Evolutionary conservation across 2,888 invertebrate species (phyloP).

Genomic region (Diabrotica balteata): DNA sequence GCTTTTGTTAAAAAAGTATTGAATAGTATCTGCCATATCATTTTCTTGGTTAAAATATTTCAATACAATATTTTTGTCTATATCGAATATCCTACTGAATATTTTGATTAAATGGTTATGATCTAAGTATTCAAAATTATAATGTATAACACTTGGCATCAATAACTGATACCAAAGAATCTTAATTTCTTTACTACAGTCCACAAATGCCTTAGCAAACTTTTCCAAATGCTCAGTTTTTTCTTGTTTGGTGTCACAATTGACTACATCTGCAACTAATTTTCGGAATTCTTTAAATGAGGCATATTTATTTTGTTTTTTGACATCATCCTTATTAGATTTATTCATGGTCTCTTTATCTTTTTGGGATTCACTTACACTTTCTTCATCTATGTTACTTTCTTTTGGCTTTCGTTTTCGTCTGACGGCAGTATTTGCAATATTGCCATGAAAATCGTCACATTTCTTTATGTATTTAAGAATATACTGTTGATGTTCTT

Average conservation of each 20-base stretch:
- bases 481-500: conserved; percentile 73
- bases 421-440: conserved; percentile 29
- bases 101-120: conserved; percentile 90
- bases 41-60: conserved; percentile 80
- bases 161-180: conserved; percentile 82
- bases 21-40: conserved; percentile 88
- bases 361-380: conserved; percentile 1
- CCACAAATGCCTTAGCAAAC: conserved; percentile 68
- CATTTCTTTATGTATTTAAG: conserved; percentile 44
- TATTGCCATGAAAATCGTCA: conserved; percentile 61
- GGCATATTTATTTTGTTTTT: conserved; percentile 63
- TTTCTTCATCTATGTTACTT: too few species aligned
- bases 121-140: conserved; percentile 79
- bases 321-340: conserved; percentile 1
- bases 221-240: conserved; percentile 78
- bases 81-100: conserved; percentile 80
- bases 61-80: conserved; percentile 81
- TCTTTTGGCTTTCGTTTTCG: conserved; percentile 27
- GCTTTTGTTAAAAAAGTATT: conserved; percentile 76
- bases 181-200: conserved; percentile 68
- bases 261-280: conserved; percentile 80
- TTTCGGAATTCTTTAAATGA: conserved; percentile 78
- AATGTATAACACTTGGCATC: conserved; percentile 81
- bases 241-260: conserved; percentile 78
- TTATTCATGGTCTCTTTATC: conserved; percentile 14